Conservation (phyloP, 1,140 invertebrate species). For the Drosophila prosaltans region DNA sequence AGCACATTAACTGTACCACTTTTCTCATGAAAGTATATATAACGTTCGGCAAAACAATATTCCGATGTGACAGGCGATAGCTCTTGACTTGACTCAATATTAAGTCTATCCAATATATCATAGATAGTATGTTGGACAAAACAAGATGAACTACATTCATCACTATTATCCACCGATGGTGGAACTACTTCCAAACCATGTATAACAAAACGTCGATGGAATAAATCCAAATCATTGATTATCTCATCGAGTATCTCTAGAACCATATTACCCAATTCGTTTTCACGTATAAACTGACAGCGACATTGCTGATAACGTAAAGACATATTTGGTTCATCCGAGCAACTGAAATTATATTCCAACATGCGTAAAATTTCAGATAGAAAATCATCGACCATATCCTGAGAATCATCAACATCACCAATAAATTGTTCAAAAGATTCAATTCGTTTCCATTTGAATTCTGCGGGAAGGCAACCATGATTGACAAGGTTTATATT, state of each 20-base stretch:
- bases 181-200: background rate
- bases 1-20: conserved; percentile 25
- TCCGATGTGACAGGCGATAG: conserved; percentile 58
- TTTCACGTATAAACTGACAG: conserved; percentile 36
- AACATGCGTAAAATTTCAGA: conserved; percentile 65
- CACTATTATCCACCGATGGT: conserved; percentile 3
- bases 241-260: conserved; percentile 67
- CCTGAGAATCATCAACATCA: conserved; percentile 45
- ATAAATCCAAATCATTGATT: conserved; percentile 63
- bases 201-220: conserved; percentile 43
- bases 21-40: conserved; percentile 73
- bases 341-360: conserved; percentile 61
- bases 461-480: conserved; percentile 52
- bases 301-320: conserved; percentile 63
- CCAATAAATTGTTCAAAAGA: conserved; percentile 48
- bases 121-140: conserved; percentile 55
- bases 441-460: conserved; percentile 63
- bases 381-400: conserved; percentile 52
- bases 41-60: conserved; percentile 60
- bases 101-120: conserved; percentile 48
- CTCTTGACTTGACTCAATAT: conserved; percentile 64
- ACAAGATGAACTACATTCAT: conserved; percentile 36
- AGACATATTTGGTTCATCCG: conserved; percentile 63
- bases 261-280: conserved; percentile 39
- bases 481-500: conserved; percentile 50